Conservation (phyloP, 2,113 vertebrate species). For the Arizona elegans region DNA sequence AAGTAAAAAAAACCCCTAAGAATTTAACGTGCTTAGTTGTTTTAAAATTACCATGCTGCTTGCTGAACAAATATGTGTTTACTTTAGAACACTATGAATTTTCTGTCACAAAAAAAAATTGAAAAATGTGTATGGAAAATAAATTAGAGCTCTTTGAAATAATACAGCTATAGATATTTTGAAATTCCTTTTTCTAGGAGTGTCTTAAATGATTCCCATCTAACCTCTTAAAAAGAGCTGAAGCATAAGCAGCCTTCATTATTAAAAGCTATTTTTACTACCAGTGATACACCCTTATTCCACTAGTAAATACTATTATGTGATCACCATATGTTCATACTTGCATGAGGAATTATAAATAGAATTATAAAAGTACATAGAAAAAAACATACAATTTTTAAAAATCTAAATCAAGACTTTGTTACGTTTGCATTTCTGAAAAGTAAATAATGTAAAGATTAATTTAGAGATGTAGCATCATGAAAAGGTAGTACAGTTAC, state of each 20-base stretch:
- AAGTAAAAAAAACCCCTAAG: not conserved
- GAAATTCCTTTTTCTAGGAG: not conserved
- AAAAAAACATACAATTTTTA: not conserved
- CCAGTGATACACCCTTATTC: not conserved
- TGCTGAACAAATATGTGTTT: not conserved
- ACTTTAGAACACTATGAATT: not conserved
- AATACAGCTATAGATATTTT: conserved; percentile 5
- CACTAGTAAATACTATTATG: not conserved
- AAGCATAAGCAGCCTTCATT: not conserved
- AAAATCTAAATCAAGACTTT: not conserved
- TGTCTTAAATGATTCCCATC: not conserved
- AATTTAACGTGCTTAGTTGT: accelerated
- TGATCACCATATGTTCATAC: not conserved
- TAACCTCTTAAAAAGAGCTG: not conserved
- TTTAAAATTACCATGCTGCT: not conserved
- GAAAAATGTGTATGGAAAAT: conserved; percentile 14
- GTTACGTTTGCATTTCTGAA: not conserved
- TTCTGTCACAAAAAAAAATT: not conserved
- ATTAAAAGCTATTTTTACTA: not conserved
- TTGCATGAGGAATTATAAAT: not conserved
- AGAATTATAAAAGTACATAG: not conserved
- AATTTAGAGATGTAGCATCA: not conserved
- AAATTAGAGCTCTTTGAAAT: conserved; percentile 13
- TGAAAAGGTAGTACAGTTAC: not conserved
- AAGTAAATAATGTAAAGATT: not conserved